Percentiles rank a stretch among this genome's conserved stretches.
Conservation (phyloP, 2,797 vertebrate genomes). For the Cryptoblepharus egeriae region DNA sequence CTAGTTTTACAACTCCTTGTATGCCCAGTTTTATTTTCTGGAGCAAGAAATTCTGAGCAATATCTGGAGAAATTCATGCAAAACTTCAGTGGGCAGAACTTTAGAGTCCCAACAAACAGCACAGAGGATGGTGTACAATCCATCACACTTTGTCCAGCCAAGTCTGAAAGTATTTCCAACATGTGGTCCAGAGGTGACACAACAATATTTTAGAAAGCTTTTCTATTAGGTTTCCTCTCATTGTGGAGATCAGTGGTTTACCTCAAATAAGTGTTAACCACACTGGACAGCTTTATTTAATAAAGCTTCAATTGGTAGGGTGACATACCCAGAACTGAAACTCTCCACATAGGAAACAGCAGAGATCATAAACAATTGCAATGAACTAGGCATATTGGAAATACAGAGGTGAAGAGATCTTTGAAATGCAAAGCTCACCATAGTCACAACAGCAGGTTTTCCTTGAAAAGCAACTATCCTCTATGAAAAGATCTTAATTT, state of each 20-base stretch:
- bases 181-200: not conserved
- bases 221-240: not conserved
- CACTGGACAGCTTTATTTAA: slow-evolving; percentile 36
- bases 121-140: not conserved
- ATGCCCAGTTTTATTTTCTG: not conserved
- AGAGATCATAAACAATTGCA: slow-evolving; percentile 31
- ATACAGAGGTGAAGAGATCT: not conserved
- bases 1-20: not conserved
- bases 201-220: not conserved
- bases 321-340: not conserved
- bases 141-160: not conserved
- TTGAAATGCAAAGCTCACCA: not conserved
- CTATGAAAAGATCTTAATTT: slow-evolving; percentile 14
- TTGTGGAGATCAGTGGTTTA: not conserved
- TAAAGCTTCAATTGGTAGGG: not conserved
- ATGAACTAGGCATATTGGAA: not conserved
- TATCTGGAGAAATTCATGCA: too few species aligned
- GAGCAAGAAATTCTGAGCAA: too few species aligned
- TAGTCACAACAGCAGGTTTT: slow-evolving; percentile 30
- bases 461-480: slow-evolving; percentile 33
- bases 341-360: slow-evolving; percentile 17
- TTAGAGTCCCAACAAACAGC: not conserved
- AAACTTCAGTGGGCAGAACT: not conserved
- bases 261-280: slow-evolving; percentile 31
- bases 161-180: not conserved